Base-by-base conservation (phyloP, 1,140 invertebrate genomes). In the Thaumetopoea pityocampa region DNA sequence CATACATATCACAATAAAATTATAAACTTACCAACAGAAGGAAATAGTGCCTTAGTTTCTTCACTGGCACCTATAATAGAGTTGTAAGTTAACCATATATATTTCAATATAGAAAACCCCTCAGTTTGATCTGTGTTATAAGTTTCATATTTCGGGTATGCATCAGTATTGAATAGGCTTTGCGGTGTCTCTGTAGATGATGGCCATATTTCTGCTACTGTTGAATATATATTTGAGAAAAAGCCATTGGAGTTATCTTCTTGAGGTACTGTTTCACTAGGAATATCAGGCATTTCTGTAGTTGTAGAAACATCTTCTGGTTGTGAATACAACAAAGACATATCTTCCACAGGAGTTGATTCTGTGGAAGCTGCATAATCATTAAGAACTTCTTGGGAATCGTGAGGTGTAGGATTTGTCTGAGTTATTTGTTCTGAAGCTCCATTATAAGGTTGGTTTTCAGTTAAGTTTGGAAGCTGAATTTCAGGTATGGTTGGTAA, bases 91-190 rank as follows among this genome's bases (percentile, higher is more conserved):
- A 60, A 29, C 7, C 60, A 49, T 10, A 80, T 23, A 42, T 72
- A 83, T 24, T 54, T 60, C 9, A 77, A 33, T 45, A 80, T 65
- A 29, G 73, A 74, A 46, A 76, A 79, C 29, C 52, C 49, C 33
- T 69, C 62, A 20, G 54, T 41, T 33, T 45, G 19, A 11, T 51
- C 49, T 24, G 41, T 19, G 30, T 62, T 50, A 36, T 56, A 34
- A 14, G n/a, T 54, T 10, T 62, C 35, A 51, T 44, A 28, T 11
- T 37, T 23, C 12, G 55, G 38, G 16, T 57, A 47, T 34, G 59
- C 49, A 8, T 76, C 67, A 24, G 54, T 35, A 52, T 72, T 78
- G 48, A 66, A 73, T 37, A 76, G 55, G 28, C 37, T 48, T 34
- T 76, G 57, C 27, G 52, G 52, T 2, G 45, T 1, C 34, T 71